Conservation (phyloP, 2,888 invertebrate species). For the Ectropis crepuscularia region DNA sequence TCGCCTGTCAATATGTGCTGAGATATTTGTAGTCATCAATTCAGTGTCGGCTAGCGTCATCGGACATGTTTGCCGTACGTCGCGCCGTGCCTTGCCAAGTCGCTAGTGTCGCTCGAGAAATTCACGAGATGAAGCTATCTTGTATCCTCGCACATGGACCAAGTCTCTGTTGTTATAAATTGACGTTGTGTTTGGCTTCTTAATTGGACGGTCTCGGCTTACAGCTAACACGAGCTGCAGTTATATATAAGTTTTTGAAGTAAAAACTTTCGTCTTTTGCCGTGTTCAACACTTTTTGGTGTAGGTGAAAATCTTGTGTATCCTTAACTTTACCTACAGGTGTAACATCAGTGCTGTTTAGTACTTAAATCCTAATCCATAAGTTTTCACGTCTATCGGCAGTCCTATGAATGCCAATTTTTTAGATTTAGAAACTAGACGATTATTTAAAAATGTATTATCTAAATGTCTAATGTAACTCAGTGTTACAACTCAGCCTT, state of each 20-base stretch:
- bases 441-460: background rate
- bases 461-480: slow-evolving; percentile 8
- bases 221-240: slow-evolving; percentile 41
- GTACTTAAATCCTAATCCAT: too few species aligned
- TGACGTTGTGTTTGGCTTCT: slow-evolving; percentile 68
- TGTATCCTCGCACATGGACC: slow-evolving; percentile 47
- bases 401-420: too few species aligned
- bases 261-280: background rate
- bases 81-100: slow-evolving; percentile 51
- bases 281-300: background rate
- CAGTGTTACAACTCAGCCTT: slow-evolving; percentile 2
- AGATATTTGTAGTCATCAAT: slow-evolving; percentile 68
- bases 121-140: slow-evolving; percentile 69
- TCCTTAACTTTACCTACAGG: too few species aligned
- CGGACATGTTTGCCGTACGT: slow-evolving; percentile 62
- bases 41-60: slow-evolving; percentile 56
- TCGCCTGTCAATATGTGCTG: slow-evolving; percentile 41
- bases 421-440: background rate
- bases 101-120: slow-evolving; percentile 66
- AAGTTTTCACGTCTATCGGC: too few species aligned
- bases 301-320: background rate
- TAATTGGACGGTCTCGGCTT: slow-evolving; percentile 62
- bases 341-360: too few species aligned
- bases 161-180: slow-evolving; percentile 77
- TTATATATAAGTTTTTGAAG: background rate